Evolutionary conservation across 2,113 vertebrate species (phyloP).

Genomic region (Protomyctophum bolini): DNA sequence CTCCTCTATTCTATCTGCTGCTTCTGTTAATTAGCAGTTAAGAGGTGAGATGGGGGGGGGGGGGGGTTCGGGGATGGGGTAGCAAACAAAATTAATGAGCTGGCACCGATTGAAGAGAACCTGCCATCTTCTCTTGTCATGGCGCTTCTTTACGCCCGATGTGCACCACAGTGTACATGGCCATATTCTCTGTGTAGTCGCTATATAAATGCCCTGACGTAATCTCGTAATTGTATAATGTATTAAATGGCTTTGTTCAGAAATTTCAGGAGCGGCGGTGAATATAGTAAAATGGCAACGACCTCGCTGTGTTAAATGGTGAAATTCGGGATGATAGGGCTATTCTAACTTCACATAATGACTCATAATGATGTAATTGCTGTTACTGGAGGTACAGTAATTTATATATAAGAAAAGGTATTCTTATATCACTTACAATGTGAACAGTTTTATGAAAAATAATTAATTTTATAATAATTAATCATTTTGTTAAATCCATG

Average conservation of each 20-base stretch:
- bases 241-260: conserved; percentile 26
- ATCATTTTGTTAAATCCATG: too few relatives aligned
- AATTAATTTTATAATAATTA: too few relatives aligned
- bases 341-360: background rate
- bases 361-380: conserved; percentile 1
- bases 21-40: conserved; percentile 80
- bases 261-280: conserved; percentile 20
- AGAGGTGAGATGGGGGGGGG: conserved; percentile 38
- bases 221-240: conserved; percentile 32
- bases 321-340: background rate
- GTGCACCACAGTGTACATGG: conserved; percentile 34
- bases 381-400: background rate
- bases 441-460: too few relatives aligned
- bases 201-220: conserved; percentile 36
- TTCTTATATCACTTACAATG: too few relatives aligned
- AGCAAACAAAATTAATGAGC: conserved; percentile 80
- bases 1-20: conserved; percentile 66
- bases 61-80: conserved; percentile 42
- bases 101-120: conserved; percentile 78
- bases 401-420: background rate
- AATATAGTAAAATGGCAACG: conserved; percentile 28
- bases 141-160: conserved; percentile 60
- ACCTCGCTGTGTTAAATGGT: conserved; percentile 14
- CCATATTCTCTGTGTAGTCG: background rate
- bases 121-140: conserved; percentile 78